A percentile compares a stretch with the other conserved stretches of the same genome.
Evolutionary conservation across 2,888 invertebrate genomes (phyloP).

Genomic region (Parasteatoda lunata): DNA sequence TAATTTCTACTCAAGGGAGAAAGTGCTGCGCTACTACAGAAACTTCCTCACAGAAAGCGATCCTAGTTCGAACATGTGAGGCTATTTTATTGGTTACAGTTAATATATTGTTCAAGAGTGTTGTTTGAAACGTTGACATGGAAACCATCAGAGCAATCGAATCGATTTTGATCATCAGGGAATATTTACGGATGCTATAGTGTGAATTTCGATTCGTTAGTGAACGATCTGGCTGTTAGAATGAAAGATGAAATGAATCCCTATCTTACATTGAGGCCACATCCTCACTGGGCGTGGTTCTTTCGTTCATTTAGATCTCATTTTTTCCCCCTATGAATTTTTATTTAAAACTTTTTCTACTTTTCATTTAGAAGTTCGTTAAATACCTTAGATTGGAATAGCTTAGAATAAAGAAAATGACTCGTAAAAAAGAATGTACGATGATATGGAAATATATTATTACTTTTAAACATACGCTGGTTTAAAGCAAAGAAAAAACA

Average conservation of each 20-base stretch:
- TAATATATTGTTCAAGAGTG: constrained; percentile 60
- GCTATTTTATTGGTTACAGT: constrained; percentile 65
- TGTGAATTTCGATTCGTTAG: constrained; percentile 43
- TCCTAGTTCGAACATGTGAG: constrained; percentile 54
- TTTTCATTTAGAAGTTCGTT: too few relatives aligned
- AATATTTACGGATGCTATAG: constrained; percentile 64
- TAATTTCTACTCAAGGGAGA: constrained; percentile 12
- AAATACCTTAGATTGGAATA: too few relatives aligned
- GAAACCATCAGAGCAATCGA: constrained; percentile 64
- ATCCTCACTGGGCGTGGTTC: constrained; percentile 44
- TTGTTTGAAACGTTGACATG: constrained; percentile 68
- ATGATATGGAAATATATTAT: too few relatives aligned
- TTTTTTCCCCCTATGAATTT: too few relatives aligned
- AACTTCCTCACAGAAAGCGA: constrained; percentile 45
- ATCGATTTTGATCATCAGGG: constrained; percentile 63
- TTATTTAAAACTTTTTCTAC: too few relatives aligned
- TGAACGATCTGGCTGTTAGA: constrained; percentile 19
- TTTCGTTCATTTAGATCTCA: not conserved
- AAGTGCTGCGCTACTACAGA: not conserved
- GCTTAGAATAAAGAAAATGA: too few relatives aligned
- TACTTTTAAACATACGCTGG: too few relatives aligned
- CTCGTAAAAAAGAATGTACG: too few relatives aligned
- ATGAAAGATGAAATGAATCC: constrained; percentile 29
- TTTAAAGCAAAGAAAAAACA: too few relatives aligned
- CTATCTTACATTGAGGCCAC: not conserved